A percentile compares a stretch with the other conserved stretches of the same genome.
These are phyloP conservation scores for Pachydiplax longipennis DNA, from an alignment of 2,888 invertebrate species.

Conservation along the genomic window DNA sequence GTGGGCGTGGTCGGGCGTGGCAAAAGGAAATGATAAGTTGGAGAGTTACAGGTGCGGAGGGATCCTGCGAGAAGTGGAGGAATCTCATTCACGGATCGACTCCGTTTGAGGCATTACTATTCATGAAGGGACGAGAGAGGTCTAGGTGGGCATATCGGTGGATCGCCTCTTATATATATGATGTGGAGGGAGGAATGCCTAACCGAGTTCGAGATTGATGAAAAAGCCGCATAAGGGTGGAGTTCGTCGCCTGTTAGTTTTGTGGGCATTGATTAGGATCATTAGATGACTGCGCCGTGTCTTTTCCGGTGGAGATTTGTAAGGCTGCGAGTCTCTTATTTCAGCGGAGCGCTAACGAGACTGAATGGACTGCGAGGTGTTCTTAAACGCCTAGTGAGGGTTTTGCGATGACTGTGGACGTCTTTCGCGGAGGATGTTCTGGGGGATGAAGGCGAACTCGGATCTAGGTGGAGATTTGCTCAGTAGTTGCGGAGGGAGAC, in stretches of 20 bases:
- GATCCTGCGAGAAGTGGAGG: slow-evolving; percentile 7
- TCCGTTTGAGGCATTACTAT: background rate
- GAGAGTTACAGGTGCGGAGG: slow-evolving; percentile 39
- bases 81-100: slow-evolving; percentile 36
- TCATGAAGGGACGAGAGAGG: slow-evolving; percentile 9
- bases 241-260: background rate
- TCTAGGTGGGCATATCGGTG: background rate
- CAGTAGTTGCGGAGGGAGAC: too few species aligned
- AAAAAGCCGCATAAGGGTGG: background rate
- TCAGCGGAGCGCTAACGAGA: slow-evolving; percentile 15
- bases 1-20: background rate
- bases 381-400: too few species aligned
- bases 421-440: too few species aligned
- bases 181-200: background rate
- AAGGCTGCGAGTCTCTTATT: background rate
- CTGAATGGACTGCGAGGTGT: background rate
- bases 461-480: too few species aligned
- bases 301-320: slow-evolving; percentile 17
- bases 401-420: too few species aligned
- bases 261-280: slow-evolving; percentile 31
- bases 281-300: background rate
- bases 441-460: too few species aligned
- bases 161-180: background rate
- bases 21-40: slow-evolving; percentile 32
- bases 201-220: slow-evolving; percentile 22